A percentile compares a stretch with the other conserved stretches of the same genome.
Evolutionary conservation across 2,888 invertebrate species (phyloP).

Genomic region (Uloborus plumipes): DNA sequence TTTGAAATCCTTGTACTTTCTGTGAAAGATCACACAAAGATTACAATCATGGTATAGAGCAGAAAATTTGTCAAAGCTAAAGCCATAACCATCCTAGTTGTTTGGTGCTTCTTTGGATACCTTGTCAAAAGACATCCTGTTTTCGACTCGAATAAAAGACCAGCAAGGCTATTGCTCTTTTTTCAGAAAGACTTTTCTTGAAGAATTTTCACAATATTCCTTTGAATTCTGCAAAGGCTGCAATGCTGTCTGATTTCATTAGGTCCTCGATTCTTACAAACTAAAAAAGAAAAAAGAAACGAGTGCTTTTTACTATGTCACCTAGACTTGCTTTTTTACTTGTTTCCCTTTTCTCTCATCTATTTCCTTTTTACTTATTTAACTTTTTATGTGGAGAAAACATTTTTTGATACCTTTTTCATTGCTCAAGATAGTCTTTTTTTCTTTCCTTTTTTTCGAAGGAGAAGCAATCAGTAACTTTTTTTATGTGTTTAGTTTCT

Average conservation of each 20-base stretch:
- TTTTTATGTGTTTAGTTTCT: conserved; percentile 23
- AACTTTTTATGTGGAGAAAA: conserved; percentile 6
- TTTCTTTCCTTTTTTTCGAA: conserved; percentile 11
- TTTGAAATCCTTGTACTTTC: too few relatives aligned
- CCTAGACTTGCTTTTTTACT: conserved; percentile 14
- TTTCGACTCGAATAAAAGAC: too few relatives aligned
- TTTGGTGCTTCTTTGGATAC: too few relatives aligned
- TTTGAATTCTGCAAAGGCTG: conserved; percentile 48
- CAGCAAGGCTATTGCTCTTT: too few relatives aligned
- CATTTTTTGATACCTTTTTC: conserved; percentile 13
- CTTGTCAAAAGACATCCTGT: too few relatives aligned
- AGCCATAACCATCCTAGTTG: too few relatives aligned
- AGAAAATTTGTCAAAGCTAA: too few relatives aligned
- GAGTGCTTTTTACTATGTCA: background rate
- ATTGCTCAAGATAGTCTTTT: background rate
- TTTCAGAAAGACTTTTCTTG: too few relatives aligned
- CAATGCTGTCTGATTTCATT: conserved; percentile 46
- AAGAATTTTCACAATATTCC: background rate
- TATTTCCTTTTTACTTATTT: conserved; percentile 24
- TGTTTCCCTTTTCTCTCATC: conserved; percentile 15
- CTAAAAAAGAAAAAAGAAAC: too few relatives aligned
- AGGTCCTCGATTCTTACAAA: conserved; percentile 7
- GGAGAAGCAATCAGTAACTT: conserved; percentile 43
- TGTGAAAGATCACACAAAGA: too few relatives aligned
- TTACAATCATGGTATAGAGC: too few relatives aligned